Base-by-base conservation (phyloP, 2,888 invertebrate species). In the Thereva unica region DNA sequence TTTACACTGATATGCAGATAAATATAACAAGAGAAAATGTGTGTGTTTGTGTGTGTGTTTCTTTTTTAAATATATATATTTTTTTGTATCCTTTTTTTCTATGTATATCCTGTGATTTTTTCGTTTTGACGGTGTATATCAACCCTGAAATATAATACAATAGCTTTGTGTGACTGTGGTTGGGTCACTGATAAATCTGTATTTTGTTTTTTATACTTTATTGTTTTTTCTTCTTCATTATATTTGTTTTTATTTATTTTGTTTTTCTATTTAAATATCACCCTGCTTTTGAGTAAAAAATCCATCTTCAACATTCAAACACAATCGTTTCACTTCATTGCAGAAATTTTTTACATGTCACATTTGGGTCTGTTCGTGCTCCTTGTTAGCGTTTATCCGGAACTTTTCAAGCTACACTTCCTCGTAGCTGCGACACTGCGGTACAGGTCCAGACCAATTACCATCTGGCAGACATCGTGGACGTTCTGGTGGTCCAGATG, bases 401-500 rank as follows among this genome's bases (percentile, higher is more conserved):
- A 55, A 65, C 37, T 49, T 45, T 49, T 59, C 59, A 61, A 76
- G 76, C 82, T 83, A 85, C 77, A 86, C 84, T 70, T 85, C 85
- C 75, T 83, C 84, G 77, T 87, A 87, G 76, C 85, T 86, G 71
- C 85, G 85, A 76, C 89, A 89, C 69, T 86, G 85, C 10, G 89
- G 88, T 67, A 89, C 82, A 6, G 86, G 84, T 40, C 84, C 84
- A 12, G 87, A 88, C 89, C 89, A 89, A 72, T 85, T 85, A 50
- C 89, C 89, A 74, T 88, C 86, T 41, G 85, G 83, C 59, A 85
- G 82, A 75, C 89, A 89, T 68, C 85, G 85, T 5, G 88, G 86
- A 74, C 85, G 83, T 72, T 86, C 85, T 59, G 84, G 83, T n/a
- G 85, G 83, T 67, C 84, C 84, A 68, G 74, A 75, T 66, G 77